Base-by-base conservation (phyloP, 1,140 invertebrate genomes). In the Drosophila jambulina region DNA sequence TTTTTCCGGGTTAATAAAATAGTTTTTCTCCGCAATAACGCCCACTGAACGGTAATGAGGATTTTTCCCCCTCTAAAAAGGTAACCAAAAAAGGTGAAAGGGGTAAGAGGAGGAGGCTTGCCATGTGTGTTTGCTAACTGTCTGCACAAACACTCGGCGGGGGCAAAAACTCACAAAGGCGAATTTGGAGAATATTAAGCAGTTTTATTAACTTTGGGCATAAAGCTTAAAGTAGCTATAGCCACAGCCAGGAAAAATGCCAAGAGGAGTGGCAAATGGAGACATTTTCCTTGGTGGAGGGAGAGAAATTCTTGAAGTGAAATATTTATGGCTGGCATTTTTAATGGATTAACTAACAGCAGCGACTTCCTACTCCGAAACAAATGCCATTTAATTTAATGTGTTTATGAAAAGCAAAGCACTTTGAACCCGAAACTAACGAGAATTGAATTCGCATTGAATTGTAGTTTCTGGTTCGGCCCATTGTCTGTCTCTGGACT, bases 341-440 rank as follows among this genome's bases (percentile, higher is more conserved):
- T 80, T 80, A 87, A 83, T 87, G 83, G 67, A 80, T 82, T 64
- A 59, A 49, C 36, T 19, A 32, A 42, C 63, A 67, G 49, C 19
- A n/a, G 17, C 34, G 43, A 78, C 82, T 86, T 85, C 76, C 84
- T 54, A 7, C 9, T n/a, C 3, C 21, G 74, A 75, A 78, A 75
- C 71, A 83, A 91, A 75, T 83, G 79, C 90, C 87, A 91, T 91
- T 91, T 91, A 91, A 86, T 91, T 91, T 91, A 91, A 91, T 91
- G 90, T 90, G 82, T 86, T 91, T 91, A 91, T 91, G 84, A 91
- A 77, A 87, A 64, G 77, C 74, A 51, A 56, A 69, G 75, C 84
- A 87, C 69, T 78, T 69, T 64, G 57, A 71, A 32, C 36, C 36
- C 21, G 2, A 32, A 65, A 48, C 67, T 23, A 40, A 48, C 56